Evolutionary conservation across 1,140 invertebrate genomes (phyloP).

Genomic region (Cotesia glomerata): DNA sequence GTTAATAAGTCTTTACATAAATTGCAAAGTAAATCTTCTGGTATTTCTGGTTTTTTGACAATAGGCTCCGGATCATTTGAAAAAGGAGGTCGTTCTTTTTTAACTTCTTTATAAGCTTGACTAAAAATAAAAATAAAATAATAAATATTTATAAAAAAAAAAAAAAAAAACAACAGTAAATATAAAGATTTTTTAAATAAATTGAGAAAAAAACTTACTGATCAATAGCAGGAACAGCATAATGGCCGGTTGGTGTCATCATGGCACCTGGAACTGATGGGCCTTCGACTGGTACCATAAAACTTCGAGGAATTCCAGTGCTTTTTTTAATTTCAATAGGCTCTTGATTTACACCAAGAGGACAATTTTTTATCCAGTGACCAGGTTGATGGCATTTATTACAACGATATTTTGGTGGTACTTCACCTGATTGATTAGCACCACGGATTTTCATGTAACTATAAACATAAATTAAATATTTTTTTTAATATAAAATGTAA

Average conservation of each 20-base stretch:
- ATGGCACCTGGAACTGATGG: conserved; percentile 89
- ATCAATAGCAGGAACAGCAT: conserved; percentile 90
- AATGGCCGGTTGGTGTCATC: conserved; percentile 90
- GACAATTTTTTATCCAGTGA: conserved; percentile 96
- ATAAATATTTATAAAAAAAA: conserved; percentile 11
- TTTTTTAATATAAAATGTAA: neutral
- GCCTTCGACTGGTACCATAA: conserved; percentile 92
- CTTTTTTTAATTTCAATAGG: conserved; percentile 86
- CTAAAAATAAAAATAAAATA: conserved; percentile 62
- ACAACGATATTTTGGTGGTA: conserved; percentile 89
- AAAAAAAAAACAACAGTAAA: too few relatives aligned
- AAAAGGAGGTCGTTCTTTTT: conserved; percentile 72
- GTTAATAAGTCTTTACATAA: conserved; percentile 92
- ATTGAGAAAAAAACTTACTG: conserved; percentile 69
- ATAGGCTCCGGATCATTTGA: conserved; percentile 66
- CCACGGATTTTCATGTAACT: conserved; percentile 89
- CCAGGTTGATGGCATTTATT: conserved; percentile 91
- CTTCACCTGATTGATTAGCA: conserved; percentile 84
- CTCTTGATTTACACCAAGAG: conserved; percentile 71
- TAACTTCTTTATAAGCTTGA: conserved; percentile 78
- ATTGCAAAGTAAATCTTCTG: conserved; percentile 88
- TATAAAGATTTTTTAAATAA: conserved; percentile 3
- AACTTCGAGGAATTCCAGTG: conserved; percentile 96
- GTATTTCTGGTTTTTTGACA: conserved; percentile 77
- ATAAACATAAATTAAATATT: conserved; percentile 57